phyloP scores from a whole-genome alignment of 2,113 vertebrate species.

The Oncorhynchus masou region DNA sequence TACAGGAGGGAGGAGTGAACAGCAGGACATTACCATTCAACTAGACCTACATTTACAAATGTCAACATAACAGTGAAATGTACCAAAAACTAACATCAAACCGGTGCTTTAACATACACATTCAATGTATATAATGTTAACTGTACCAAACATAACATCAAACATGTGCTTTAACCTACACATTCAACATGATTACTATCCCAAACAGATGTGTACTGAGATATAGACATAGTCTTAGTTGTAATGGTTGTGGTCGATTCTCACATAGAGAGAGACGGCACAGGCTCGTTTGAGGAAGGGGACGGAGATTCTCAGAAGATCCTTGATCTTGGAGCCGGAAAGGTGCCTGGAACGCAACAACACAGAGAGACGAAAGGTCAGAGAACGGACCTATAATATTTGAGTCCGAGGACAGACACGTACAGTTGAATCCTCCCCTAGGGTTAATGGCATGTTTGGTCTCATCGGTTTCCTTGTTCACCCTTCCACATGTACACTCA shows the following conservation, averaged over 20 bases:
- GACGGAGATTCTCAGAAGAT: slow-evolving; percentile 61
- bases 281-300: slow-evolving; percentile 88
- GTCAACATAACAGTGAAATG: too few species aligned
- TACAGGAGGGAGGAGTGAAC: slow-evolving; percentile 53
- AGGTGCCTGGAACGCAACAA: slow-evolving; percentile 53
- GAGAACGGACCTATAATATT: not conserved
- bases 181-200: not conserved
- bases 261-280: slow-evolving; percentile 84
- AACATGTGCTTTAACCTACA: not conserved
- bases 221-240: too few species aligned
- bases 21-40: not conserved
- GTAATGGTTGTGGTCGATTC: slow-evolving; percentile 51
- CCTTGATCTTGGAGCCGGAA: slow-evolving; percentile 46
- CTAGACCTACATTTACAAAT: too few species aligned
- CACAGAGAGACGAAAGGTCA: slow-evolving; percentile 17
- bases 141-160: not conserved
- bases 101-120: too few species aligned
- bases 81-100: too few species aligned
- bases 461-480: not conserved
- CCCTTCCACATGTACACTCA: not conserved
- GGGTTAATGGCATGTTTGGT: not conserved
- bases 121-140: too few species aligned
- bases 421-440: slow-evolving; percentile 15
- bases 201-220: too few species aligned
- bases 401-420: slow-evolving; percentile 47